Conservation (phyloP, 2,797 vertebrate species). For the Falco columbarius region DNA sequence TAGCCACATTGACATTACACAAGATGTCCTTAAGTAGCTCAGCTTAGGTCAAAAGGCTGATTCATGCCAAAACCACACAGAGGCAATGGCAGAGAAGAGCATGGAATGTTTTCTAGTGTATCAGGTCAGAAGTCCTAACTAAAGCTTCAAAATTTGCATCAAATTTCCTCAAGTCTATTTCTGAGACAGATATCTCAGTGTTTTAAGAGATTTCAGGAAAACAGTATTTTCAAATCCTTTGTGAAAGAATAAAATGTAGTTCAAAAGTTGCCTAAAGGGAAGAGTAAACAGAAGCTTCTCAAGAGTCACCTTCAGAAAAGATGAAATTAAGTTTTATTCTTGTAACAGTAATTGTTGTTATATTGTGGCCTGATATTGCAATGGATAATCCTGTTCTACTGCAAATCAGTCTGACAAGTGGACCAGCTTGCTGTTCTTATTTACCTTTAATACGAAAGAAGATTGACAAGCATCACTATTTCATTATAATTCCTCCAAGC, state of each 20-base stretch:
- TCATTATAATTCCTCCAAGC: not conserved
- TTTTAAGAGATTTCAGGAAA: not conserved
- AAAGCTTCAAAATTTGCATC: not conserved
- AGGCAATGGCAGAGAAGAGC: not conserved
- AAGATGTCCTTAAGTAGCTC: not conserved
- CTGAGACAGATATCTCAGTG: not conserved
- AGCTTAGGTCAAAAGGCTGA: not conserved
- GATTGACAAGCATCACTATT: not conserved
- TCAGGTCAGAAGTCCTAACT: not conserved
- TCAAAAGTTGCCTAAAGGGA: not conserved
- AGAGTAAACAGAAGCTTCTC: not conserved
- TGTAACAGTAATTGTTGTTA: not conserved
- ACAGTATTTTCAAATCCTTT: not conserved
- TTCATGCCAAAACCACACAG: not conserved
- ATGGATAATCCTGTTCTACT: not conserved
- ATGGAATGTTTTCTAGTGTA: not conserved
- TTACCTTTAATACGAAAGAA: not conserved
- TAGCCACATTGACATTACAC: not conserved
- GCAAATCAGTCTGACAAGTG: not conserved
- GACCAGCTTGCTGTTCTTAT: not conserved
- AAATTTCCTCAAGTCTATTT: not conserved
- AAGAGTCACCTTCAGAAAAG: not conserved
- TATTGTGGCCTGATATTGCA: not conserved
- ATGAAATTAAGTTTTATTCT: not conserved
- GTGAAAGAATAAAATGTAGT: not conserved